Base-by-base conservation (phyloP, 2,113 vertebrate species). In the Phaethornis superciliosus region DNA sequence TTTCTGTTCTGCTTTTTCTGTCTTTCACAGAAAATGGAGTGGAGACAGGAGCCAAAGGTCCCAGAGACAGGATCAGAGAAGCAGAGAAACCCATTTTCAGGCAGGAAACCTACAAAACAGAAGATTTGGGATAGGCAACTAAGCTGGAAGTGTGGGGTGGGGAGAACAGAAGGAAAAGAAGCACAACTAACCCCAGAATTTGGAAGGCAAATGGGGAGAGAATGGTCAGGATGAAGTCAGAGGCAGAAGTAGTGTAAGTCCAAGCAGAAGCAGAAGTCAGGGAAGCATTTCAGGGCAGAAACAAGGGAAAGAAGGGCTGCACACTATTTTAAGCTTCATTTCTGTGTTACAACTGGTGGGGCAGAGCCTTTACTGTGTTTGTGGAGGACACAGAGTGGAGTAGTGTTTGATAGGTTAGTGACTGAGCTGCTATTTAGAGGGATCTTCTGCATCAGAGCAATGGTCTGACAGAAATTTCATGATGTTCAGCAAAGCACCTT, bases 41-140 rank as follows among this genome's bases (percentile, higher is more conserved):
- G 11, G 7, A 65, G 4, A 51, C 26, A 19, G 28, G 58, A 56
- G 12, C 28, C 20, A 18, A 30, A 20, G 10, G 12, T 35, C 6
- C 12, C 0, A 0, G 42, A 54, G 28, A 46, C 6, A 26, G 37
- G 26, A 58, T 1, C 13, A 62, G 32, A 59, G 21, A 67, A 77
- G 27, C 13, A 46, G 10, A 56, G 1, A 49, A 67, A 15, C 3
- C 2, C 3, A 44, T 63, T 67, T 83, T 64, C 16, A 77, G 16
- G 8, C 26, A 62, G 42, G n/a, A 88, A 88, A 67, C 0, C 7
- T 17, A 58, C 6, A 4, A 49, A 54, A 4, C 23, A 86, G 42
- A 27, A 64, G 11, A 10, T 46, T 27, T 67, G 76, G 8, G 27
- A 78, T 15, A 75, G 22, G 27, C 5, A 91, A 6, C 32, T 35